Percentiles rank a stretch among this genome's conserved stretches.
Conservation (phyloP, 2,888 invertebrate species). For the Phrixothrix hirtus region DNA sequence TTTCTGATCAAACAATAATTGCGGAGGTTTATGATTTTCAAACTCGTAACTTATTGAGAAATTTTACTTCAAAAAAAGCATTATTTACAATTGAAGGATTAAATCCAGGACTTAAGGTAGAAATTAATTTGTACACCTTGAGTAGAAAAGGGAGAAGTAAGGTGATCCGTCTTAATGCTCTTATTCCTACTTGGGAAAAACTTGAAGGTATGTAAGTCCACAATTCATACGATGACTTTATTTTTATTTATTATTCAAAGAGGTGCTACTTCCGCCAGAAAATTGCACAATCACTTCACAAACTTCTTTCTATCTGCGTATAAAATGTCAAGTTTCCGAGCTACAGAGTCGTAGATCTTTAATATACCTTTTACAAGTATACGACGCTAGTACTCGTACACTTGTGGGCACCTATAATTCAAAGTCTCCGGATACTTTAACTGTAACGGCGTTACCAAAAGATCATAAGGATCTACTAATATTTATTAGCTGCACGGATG, state of each 20-base stretch:
- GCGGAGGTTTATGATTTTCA: constrained; percentile 75
- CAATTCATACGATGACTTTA: constrained; percentile 8
- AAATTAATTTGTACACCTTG: constrained; percentile 77
- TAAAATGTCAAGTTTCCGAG: constrained; percentile 57
- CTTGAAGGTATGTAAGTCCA: constrained; percentile 10
- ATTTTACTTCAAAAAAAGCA: constrained; percentile 71
- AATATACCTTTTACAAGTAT: constrained; percentile 60
- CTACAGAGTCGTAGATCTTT: constrained; percentile 37
- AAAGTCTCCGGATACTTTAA: constrained; percentile 56
- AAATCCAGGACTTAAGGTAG: constrained; percentile 75
- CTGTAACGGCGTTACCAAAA: constrained; percentile 56
- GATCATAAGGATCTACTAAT: constrained; percentile 55
- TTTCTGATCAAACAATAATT: constrained; percentile 71
- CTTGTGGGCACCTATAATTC: constrained; percentile 60
- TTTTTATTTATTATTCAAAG: constrained; percentile 26
- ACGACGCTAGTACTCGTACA: constrained; percentile 58
- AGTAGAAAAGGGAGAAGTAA: constrained; percentile 84
- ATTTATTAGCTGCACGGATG: no score
- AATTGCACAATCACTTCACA: constrained; percentile 60
- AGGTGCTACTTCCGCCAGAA: constrained; percentile 53
- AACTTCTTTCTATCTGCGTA: constrained; percentile 55
- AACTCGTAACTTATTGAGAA: constrained; percentile 64
- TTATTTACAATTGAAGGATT: constrained; percentile 76
- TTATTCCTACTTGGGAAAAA: constrained; percentile 7
- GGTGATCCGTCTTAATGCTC: constrained; percentile 26